These are phyloP conservation scores for Fragum sueziense DNA, from an alignment of 2,888 invertebrate genomes.

Conservation along the genomic window DNA sequence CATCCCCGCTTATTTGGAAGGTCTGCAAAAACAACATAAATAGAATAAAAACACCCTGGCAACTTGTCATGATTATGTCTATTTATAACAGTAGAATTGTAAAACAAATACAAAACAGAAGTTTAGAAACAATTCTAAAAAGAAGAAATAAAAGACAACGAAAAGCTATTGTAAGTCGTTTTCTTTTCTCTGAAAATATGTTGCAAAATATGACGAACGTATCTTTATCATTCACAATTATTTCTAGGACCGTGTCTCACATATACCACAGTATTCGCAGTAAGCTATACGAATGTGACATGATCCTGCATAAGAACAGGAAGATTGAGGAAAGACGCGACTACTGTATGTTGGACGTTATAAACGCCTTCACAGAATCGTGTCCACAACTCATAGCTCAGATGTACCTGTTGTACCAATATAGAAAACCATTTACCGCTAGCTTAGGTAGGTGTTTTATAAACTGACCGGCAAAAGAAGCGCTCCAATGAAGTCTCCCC, in stretches of 20 bases:
- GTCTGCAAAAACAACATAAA: too few relatives aligned
- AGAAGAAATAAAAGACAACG: too few relatives aligned
- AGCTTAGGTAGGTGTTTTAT: slow-evolving; percentile 25
- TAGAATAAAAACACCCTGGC: too few relatives aligned
- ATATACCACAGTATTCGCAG: slow-evolving; percentile 26
- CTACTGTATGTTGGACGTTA: slow-evolving; percentile 46
- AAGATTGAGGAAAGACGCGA: slow-evolving; percentile 46
- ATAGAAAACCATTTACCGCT: slow-evolving; percentile 18
- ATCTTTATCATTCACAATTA: background rate
- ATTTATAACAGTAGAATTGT: too few relatives aligned
- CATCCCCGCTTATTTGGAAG: too few relatives aligned
- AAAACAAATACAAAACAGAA: too few relatives aligned
- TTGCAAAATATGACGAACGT: background rate
- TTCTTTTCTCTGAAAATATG: background rate
- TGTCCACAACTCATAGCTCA: slow-evolving; percentile 47
- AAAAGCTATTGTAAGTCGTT: too few relatives aligned
- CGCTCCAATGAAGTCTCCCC: too few relatives aligned
- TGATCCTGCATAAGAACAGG: slow-evolving; percentile 17
- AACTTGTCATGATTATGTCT: too few relatives aligned
- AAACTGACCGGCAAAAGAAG: too few relatives aligned
- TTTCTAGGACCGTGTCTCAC: slow-evolving; percentile 9
- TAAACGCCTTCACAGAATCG: slow-evolving; percentile 49
- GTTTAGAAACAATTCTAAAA: too few relatives aligned
- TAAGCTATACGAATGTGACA: slow-evolving; percentile 5
- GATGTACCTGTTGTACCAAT: slow-evolving; percentile 36